These are phyloP conservation scores for Podarcis muralis DNA, from an alignment of 2,113 vertebrate genomes.

Conservation along the genomic window DNA sequence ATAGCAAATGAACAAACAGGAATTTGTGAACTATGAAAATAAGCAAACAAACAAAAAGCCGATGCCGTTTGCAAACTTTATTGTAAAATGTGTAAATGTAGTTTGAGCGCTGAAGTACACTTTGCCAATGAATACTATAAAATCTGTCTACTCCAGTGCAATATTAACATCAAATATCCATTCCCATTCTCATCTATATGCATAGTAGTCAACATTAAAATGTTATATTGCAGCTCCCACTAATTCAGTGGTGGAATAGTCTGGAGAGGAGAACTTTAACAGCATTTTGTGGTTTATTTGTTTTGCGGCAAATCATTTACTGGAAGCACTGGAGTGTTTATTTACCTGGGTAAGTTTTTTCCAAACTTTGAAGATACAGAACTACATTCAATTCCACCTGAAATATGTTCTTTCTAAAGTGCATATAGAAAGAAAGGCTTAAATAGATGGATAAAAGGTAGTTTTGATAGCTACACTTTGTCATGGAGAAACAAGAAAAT, in stretches of 20 bases:
- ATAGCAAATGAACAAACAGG: neutral
- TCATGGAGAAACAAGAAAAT: neutral
- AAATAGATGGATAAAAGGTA: neutral
- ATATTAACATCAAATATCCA: conserved; percentile 4
- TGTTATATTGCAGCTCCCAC: conserved; percentile 3
- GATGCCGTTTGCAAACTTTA: neutral
- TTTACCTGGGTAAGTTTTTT: neutral
- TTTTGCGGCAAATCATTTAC: conserved; percentile 3
- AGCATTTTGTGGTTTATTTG: conserved; percentile 2
- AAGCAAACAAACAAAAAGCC: neutral
- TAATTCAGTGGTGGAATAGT: neutral
- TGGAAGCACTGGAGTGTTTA: neutral
- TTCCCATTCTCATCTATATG: conserved; percentile 10
- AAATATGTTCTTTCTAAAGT: neutral
- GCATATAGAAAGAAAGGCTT: neutral
- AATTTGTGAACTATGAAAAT: neutral
- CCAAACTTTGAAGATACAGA: neutral
- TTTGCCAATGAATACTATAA: neutral
- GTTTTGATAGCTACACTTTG: neutral
- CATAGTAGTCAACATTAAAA: neutral
- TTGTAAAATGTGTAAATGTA: neutral
- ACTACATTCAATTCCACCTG: neutral
- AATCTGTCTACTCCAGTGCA: conserved; percentile 3
- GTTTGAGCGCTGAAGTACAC: neutral
- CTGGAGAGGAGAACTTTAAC: conserved; percentile 11